Evolutionary conservation across 2,888 invertebrate species (phyloP).

Genomic region (Leptogaster cylindrica): DNA sequence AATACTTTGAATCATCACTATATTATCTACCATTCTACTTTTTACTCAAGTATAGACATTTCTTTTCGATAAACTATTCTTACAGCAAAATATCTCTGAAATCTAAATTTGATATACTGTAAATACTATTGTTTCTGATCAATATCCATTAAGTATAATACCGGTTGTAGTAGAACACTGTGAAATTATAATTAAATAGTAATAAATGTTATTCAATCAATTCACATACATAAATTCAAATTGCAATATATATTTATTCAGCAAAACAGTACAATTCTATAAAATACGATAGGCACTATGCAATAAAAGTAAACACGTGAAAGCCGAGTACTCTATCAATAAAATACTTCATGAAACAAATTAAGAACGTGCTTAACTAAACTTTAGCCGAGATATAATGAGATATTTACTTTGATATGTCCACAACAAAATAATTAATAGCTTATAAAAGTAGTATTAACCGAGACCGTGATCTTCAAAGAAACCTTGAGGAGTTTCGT

Average conservation of each 20-base stretch:
- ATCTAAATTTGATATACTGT: too few relatives aligned
- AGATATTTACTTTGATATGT: conserved; percentile 29
- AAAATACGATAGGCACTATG: conserved; percentile 20
- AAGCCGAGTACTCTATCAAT: neutral
- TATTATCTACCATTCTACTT: too few relatives aligned
- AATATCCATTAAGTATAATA: too few relatives aligned
- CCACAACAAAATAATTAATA: neutral
- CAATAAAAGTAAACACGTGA: conserved; percentile 11
- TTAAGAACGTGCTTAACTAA: neutral
- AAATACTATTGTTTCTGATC: too few relatives aligned
- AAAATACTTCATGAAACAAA: conserved; percentile 15
- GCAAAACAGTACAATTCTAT: conserved; percentile 18
- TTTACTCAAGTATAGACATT: too few relatives aligned
- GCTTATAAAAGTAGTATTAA: conserved; percentile 62
- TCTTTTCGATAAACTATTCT: too few relatives aligned
- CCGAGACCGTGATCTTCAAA: conserved; percentile 99
- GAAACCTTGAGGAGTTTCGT: conserved; percentile 99
- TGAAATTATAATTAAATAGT: too few relatives aligned
- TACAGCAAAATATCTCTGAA: too few relatives aligned
- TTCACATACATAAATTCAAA: too few relatives aligned
- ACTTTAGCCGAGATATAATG: neutral
- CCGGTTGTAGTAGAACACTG: too few relatives aligned
- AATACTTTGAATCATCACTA: too few relatives aligned
- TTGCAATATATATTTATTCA: conserved; percentile 12
- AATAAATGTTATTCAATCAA: too few relatives aligned